phyloP scores from a whole-genome alignment of 1,140 invertebrate species.

The Heliconius melpomene region DNA sequence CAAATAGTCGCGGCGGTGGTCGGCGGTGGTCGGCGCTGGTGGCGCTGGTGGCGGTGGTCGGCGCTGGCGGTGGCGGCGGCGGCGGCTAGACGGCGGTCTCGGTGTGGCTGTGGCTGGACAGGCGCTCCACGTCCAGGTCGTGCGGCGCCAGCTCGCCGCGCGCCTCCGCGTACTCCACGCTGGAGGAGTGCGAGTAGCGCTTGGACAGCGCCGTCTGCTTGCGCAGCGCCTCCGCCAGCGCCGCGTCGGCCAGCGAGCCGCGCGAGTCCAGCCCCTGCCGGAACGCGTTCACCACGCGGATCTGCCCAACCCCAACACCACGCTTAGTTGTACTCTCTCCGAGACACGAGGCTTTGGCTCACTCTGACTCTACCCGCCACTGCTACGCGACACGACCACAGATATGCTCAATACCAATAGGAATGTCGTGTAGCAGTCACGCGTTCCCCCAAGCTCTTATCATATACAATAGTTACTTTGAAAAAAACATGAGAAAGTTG shows the following conservation, averaged over 20 bases:
- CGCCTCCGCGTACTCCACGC: conserved; percentile 92
- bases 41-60: not conserved
- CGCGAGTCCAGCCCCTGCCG: conserved; percentile 98
- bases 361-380: conserved; percentile 7
- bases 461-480: not conserved
- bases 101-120: conserved; percentile 95
- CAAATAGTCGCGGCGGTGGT: conserved; percentile 50
- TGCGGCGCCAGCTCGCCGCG: conserved; percentile 92
- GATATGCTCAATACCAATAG: not conserved
- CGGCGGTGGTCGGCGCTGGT: conserved; percentile 16
- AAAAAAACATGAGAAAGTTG: not conserved
- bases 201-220: conserved; percentile 95
- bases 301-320: conserved; percentile 80
- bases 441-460: conserved; percentile 9
- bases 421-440: conserved; percentile 7
- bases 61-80: conserved; percentile 35
- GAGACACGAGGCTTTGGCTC: conserved; percentile 33
- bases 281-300: conserved; percentile 99
- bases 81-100: conserved; percentile 92
- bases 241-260: conserved; percentile 94
- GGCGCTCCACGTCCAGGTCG: conserved; percentile 93
- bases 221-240: conserved; percentile 93
- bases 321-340: conserved; percentile 27
- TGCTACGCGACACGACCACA: not conserved
- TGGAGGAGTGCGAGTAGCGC: conserved; percentile 92